Evolutionary conservation across 2,797 vertebrate genomes (phyloP).

Genomic region (Nasua narica): DNA sequence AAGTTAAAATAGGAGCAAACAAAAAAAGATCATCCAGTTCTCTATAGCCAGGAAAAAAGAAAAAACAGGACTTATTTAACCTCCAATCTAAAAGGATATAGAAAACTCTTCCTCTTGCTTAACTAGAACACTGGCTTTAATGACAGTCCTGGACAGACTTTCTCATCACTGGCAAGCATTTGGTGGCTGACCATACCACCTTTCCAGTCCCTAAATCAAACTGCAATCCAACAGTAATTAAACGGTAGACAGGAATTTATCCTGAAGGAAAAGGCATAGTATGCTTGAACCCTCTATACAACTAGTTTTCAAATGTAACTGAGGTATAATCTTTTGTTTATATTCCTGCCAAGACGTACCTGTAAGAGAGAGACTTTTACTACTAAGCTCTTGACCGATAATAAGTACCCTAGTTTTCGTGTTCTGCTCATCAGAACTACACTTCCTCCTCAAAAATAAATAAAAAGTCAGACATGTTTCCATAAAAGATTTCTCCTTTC

Average conservation of each 20-base stretch:
- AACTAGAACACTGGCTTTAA: neutral
- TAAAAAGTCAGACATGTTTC: neutral
- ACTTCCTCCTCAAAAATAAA: neutral
- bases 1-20: neutral
- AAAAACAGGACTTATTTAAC: neutral
- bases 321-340: neutral
- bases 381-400: neutral
- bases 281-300: neutral
- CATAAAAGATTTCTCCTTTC: neutral
- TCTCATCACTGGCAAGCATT: neutral
- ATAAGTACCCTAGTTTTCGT: neutral
- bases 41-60: neutral
- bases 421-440: neutral
- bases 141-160: neutral
- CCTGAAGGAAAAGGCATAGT: neutral
- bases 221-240: neutral
- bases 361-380: neutral
- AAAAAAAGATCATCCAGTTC: neutral
- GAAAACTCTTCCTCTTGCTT: neutral
- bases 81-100: neutral
- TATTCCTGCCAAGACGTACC: neutral
- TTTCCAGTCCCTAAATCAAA: neutral
- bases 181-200: neutral
- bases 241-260: neutral
- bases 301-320: neutral